Conservation (phyloP, 2,888 invertebrate genomes). For the Epicampocera succincta region DNA sequence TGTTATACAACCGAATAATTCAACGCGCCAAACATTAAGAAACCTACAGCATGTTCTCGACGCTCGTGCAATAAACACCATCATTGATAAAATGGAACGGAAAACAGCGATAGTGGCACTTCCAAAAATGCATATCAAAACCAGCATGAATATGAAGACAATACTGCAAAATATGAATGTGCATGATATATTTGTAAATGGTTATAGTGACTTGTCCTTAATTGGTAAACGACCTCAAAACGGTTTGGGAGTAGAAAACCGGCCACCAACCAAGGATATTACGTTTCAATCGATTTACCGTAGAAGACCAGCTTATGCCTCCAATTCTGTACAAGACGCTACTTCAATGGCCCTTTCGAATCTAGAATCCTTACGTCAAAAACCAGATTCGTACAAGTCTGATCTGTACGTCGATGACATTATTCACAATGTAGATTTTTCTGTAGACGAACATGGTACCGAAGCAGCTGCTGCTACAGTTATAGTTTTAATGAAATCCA, state of each 20-base stretch:
- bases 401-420: conserved; percentile 84
- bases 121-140: conserved; percentile 88
- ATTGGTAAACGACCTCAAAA: conserved; percentile 80
- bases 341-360: conserved; percentile 79
- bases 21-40: conserved; percentile 81
- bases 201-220: conserved; percentile 86
- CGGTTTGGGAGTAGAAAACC: too few relatives aligned
- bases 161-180: conserved; percentile 85
- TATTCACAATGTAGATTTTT: conserved; percentile 85
- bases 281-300: conserved; percentile 37
- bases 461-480: conserved; percentile 86
- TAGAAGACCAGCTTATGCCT: conserved; percentile 7
- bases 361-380: conserved; percentile 84
- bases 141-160: conserved; percentile 83
- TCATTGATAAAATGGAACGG: conserved; percentile 78
- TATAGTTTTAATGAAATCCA: conserved; percentile 83
- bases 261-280: neutral
- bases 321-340: conserved; percentile 74
- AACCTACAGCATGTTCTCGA: conserved; percentile 82
- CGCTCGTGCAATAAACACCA: conserved; percentile 80
- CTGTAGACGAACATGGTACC: conserved; percentile 85
- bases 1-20: conserved; percentile 84
- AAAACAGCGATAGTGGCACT: conserved; percentile 83
- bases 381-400: conserved; percentile 77
- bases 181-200: conserved; percentile 84